Percentiles rank a stretch among this genome's conserved stretches.
phyloP scores from a whole-genome alignment of 2,113 vertebrate species.

The Galbula dea region DNA sequence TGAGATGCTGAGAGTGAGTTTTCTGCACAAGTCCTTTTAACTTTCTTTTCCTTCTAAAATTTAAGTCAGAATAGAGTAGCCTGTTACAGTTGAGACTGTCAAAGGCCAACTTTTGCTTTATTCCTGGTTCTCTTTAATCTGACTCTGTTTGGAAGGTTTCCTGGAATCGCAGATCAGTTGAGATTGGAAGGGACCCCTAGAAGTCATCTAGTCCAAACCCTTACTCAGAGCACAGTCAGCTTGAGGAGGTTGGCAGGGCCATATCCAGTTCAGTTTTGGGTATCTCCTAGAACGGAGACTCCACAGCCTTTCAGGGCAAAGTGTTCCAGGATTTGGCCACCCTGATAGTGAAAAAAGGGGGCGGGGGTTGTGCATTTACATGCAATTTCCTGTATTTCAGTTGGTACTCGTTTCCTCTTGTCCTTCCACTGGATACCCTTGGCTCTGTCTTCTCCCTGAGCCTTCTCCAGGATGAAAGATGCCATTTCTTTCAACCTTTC shows the following conservation, averaged over 20 bases:
- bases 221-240: not conserved
- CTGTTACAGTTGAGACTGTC: not conserved
- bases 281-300: not conserved
- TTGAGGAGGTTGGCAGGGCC: not conserved
- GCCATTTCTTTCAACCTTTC: not conserved
- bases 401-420: not conserved
- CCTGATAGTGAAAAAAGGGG: not conserved
- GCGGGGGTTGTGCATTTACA: not conserved
- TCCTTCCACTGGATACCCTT: not conserved
- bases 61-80: not conserved
- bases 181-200: not conserved
- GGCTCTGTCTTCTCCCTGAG: not conserved
- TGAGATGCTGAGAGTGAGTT: not conserved
- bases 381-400: not conserved
- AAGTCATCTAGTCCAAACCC: not conserved
- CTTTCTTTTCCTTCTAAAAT: not conserved
- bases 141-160: not conserved
- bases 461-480: not conserved
- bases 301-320: not conserved
- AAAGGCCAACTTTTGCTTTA: not conserved
- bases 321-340: not conserved
- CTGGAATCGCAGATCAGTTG: not conserved
- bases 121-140: not conserved
- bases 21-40: not conserved
- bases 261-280: not conserved